Base-by-base conservation (phyloP, 2,888 invertebrate genomes). In the Anarsia innoxiella region DNA sequence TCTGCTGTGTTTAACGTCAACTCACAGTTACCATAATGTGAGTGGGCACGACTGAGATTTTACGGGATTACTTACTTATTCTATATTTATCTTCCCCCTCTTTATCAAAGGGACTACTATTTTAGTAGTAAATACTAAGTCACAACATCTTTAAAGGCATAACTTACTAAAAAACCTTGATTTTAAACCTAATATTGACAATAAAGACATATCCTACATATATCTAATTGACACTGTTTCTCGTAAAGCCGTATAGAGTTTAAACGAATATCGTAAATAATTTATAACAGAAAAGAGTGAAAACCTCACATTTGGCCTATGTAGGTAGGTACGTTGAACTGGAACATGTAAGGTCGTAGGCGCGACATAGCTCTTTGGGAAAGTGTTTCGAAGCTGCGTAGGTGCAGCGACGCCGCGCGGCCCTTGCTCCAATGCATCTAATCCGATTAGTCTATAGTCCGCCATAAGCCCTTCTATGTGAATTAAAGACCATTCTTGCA, bases 341-440 rank as follows among this genome's bases (percentile, higher is more conserved):
- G 60, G 59, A 72, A 67, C 57, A 64, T 50, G 41, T 55, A 59
- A 62, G 62, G 55, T 63, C 65, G 74, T 77, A 71, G 75, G 74
- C 69, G 76, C 66, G 59, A 59, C 60, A 59, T 66, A 59, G 55
- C 62, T 62, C 49, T n/a, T n/a, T 40, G 71, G 61, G 78, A 79
- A 78, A 76, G 79, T 68, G 68, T 72, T 71, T 69, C 65, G 59
- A 57, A 48, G 47, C 38, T 61, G 76, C 67, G 80, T 78, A 62
- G 77, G 78, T 65, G 74, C 62, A 53, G 44, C 55, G 51, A 65
- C 53, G 53, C 56, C 49, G 53, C 57, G 56, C 57, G 49, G 49
- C 45, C 44, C 40, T 44, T 36, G 54, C 61, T 49, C 54, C 56
- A 51, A 59, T 60, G 60, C 59, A 56, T 56, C 53, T 75, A 75